Conservation (phyloP, 2,888 invertebrate genomes). For the Apodemia hepburni region DNA sequence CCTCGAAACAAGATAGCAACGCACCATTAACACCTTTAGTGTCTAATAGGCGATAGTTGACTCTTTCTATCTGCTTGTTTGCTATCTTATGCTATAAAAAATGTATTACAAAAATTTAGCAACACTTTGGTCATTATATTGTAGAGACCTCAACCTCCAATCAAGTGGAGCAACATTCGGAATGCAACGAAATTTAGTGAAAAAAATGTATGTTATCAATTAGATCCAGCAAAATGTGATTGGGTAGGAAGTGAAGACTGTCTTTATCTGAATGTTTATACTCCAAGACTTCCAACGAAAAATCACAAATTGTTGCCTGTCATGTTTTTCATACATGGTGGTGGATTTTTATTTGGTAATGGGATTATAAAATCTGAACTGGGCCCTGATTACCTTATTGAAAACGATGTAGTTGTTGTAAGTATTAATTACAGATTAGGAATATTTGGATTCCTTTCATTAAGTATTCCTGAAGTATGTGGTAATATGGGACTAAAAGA, state of each 20-base stretch:
- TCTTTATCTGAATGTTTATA: constrained; percentile 55
- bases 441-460: constrained; percentile 54
- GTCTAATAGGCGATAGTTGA: too few species aligned
- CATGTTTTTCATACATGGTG: constrained; percentile 59
- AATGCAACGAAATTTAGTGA: constrained; percentile 63
- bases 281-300: constrained; percentile 41
- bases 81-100: too few species aligned
- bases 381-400: constrained; percentile 56
- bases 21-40: too few species aligned
- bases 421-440: constrained; percentile 62
- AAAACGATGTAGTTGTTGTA: constrained; percentile 53
- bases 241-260: constrained; percentile 55
- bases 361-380: constrained; percentile 44
- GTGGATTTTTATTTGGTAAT: constrained; percentile 51
- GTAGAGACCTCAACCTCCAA: constrained; percentile 54
- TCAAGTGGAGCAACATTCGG: constrained; percentile 62
- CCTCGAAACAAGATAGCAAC: too few species aligned
- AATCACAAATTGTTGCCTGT: constrained; percentile 41
- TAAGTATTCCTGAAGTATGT: constrained; percentile 48
- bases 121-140: constrained; percentile 28
- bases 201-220: constrained; percentile 40
- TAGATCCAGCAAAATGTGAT: constrained; percentile 32
- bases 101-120: too few species aligned
- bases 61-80: too few species aligned
- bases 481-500: constrained; percentile 64